Conservation (phyloP, 2,113 vertebrate genomes). For the Amia ocellicauda region DNA sequence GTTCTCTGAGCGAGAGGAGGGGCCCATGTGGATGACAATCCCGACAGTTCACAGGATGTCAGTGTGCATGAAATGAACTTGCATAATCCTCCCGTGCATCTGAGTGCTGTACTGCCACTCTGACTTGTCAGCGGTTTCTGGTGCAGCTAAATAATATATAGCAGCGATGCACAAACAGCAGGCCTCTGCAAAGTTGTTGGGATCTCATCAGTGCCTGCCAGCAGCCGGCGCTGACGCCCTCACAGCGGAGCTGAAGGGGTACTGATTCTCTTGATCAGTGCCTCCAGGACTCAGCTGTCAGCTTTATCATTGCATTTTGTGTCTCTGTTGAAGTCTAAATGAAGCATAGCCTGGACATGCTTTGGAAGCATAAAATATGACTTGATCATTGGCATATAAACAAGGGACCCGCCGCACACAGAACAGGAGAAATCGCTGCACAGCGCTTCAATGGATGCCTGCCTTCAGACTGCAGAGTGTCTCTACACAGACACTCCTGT, state of each 20-base stretch:
- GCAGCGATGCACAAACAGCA: background rate
- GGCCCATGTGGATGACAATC: no score
- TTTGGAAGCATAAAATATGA: background rate
- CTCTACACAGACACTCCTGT: no score
- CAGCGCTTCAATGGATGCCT: no score
- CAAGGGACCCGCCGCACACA: background rate
- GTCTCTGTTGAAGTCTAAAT: background rate
- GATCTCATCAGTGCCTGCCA: background rate
- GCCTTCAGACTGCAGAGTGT: no score
- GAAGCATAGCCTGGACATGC: background rate
- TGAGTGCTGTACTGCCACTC: no score
- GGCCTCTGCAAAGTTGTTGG: background rate
- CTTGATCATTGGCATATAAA: constrained; percentile 1
- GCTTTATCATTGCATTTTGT: background rate
- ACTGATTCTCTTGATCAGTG: background rate
- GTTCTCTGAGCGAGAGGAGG: no score
- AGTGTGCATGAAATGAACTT: no score
- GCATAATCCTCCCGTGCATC: no score
- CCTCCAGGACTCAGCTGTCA: background rate
- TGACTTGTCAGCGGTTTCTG: no score
- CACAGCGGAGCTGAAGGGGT: background rate
- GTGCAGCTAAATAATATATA: no score
- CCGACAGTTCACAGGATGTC: no score
- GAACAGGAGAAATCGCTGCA: no score
- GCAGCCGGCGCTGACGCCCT: background rate